These are phyloP conservation scores for Chrysina gloriosa DNA, from an alignment of 2,888 invertebrate species.

Conservation along the genomic window DNA sequence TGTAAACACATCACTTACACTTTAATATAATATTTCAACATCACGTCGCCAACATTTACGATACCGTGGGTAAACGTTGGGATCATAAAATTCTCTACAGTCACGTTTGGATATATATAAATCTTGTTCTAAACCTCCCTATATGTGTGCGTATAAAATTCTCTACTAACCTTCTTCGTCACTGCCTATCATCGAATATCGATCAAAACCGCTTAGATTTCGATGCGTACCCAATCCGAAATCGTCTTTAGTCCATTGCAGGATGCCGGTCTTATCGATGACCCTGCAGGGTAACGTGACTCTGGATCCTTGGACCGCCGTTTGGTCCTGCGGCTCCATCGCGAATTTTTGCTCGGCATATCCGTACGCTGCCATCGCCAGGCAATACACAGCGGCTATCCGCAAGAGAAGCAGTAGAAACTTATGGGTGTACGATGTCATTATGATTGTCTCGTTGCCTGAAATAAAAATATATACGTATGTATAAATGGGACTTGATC, in stretches of 20 bases:
- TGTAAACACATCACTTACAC: too few species aligned
- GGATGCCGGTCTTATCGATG: conserved; percentile 85
- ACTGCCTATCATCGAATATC: conserved; percentile 96
- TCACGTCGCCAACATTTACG: background rate
- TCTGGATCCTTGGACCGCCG: conserved; percentile 87
- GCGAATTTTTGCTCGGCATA: conserved; percentile 84
- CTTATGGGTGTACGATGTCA: conserved; percentile 60
- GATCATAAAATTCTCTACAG: too few species aligned
- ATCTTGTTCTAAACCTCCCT: background rate
- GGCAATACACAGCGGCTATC: conserved; percentile 41
- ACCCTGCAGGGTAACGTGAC: conserved; percentile 92
- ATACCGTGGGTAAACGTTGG: background rate
- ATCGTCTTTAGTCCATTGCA: conserved; percentile 98
- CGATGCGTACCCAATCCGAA: conserved; percentile 94
- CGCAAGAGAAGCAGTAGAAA: conserved; percentile 61
- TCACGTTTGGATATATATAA: background rate
- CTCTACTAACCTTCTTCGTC: conserved; percentile 86
- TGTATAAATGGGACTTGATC: too few species aligned
- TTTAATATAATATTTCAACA: background rate
- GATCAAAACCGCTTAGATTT: conserved; percentile 89
- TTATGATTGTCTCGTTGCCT: conserved; percentile 49
- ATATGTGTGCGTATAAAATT: background rate
- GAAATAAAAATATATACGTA: conserved; percentile 25
- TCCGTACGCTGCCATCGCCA: conserved; percentile 46
- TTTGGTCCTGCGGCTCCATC: conserved; percentile 92